phyloP scores from a whole-genome alignment of 92 coral and sea anemone species.

The Umimayanthus chanpuru region DNA sequence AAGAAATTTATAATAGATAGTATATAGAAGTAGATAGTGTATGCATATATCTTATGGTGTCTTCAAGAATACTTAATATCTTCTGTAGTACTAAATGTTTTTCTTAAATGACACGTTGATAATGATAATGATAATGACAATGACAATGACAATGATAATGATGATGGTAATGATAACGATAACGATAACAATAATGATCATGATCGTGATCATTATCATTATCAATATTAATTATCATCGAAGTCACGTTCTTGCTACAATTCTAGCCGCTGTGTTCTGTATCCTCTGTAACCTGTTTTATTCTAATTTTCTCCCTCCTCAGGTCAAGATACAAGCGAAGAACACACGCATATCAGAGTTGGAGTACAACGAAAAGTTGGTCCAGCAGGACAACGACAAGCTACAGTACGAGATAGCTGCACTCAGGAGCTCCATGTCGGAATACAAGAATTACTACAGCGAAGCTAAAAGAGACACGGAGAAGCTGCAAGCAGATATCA shows the following conservation, averaged over 20 bases:
- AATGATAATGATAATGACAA: too few relatives aligned
- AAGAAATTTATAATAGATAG: too few relatives aligned
- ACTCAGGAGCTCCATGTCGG: conserved; percentile 55
- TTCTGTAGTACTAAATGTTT: too few relatives aligned
- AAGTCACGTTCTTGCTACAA: background rate
- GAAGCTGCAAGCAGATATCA: conserved; percentile 57
- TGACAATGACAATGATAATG: too few relatives aligned
- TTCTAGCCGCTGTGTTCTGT: background rate
- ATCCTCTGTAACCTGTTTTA: background rate
- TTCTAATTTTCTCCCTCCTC: background rate
- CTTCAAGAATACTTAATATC: too few relatives aligned
- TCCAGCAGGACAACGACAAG: conserved; percentile 65
- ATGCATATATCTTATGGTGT: too few relatives aligned
- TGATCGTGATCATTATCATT: too few relatives aligned
- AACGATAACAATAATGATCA: too few relatives aligned
- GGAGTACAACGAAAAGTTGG: conserved; percentile 52
- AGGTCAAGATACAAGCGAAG: conserved; percentile 61
- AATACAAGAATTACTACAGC: conserved; percentile 55
- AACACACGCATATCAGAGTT: conserved; percentile 51
- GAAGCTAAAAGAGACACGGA: conserved; percentile 63
- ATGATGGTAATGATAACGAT: too few relatives aligned
- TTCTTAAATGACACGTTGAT: too few relatives aligned
- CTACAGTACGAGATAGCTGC: conserved; percentile 60
- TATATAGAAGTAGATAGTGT: too few relatives aligned
- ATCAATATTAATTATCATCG: too few relatives aligned